phyloP scores from a whole-genome alignment of 2,797 vertebrate species.

The Argentina silus region DNA sequence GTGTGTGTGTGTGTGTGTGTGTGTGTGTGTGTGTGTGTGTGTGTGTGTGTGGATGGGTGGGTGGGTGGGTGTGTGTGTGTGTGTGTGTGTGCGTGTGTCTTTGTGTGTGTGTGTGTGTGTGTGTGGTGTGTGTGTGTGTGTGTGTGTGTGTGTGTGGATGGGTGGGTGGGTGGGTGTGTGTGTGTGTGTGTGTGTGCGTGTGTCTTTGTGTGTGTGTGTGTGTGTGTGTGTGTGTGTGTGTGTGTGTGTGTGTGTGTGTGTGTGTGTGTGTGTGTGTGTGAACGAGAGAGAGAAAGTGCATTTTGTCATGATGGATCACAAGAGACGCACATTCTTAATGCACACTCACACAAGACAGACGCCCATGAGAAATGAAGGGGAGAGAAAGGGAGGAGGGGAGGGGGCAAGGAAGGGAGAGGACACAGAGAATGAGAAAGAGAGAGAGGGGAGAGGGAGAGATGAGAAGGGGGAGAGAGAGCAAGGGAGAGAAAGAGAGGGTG shows the following conservation, averaged over 20 bases:
- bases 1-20: not conserved
- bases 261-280: conserved; percentile 25
- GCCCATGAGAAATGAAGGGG: conserved; percentile 73
- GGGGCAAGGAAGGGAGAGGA: conserved; percentile 26
- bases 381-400: conserved; percentile 17
- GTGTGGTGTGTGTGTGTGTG: conserved; percentile 24
- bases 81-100: not conserved
- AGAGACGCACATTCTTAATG: conserved; percentile 73
- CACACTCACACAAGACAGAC: conserved; percentile 74
- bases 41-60: no score
- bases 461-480: conserved; percentile 34
- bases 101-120: conserved; percentile 20
- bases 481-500: conserved; percentile 42
- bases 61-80: conserved; percentile 28
- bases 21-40: conserved; percentile 15
- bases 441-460: conserved; percentile 43
- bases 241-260: conserved; percentile 23
- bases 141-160: conserved; percentile 19
- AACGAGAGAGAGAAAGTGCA: conserved; percentile 63
- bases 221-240: not conserved
- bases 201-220: conserved; percentile 20
- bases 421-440: conserved; percentile 48
- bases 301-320: conserved; percentile 75
- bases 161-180: not conserved
- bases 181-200: not conserved